Evolutionary conservation across 2,113 vertebrate genomes (phyloP), one percentile per base, ranked within the genome.

Genomic region (Callaeas wilsoni): DNA sequence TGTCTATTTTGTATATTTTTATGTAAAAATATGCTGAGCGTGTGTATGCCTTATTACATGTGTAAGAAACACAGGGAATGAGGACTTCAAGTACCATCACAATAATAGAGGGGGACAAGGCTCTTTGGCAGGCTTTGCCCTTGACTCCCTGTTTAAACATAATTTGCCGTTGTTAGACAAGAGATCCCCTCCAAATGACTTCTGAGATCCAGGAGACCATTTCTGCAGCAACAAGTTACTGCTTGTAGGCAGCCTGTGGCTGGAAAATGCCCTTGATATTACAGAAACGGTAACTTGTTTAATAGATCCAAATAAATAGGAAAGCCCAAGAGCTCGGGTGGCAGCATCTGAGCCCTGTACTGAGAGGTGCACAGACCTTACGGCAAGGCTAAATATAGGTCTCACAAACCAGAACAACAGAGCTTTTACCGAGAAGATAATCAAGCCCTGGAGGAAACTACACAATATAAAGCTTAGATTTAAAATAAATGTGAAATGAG

Each of bases 401-500:
- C 88, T 73, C 71, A 52, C 62, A 80, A 92, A 93, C 59, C 88
- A 57, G 85, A 95, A 69, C 67, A 94, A 90, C 37, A 57, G 85
- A 69, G 59, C 59, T 94, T 95, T 85, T 35, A 76, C 75, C 37
- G 67, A 92, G 71, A 57, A 93, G 70, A 86, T 90, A 92, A 94
- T 92, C 92, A 88, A 95, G 88, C 94, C 88, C 85, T 86, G 85
- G 42, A 86, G 90, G 83, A 88, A 96, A 86, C 42, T 55, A n/a
- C 47, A 80, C 1, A 8, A 84, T 59, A 68, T 46, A 62, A 93
- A 93, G 71, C 79, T 88, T n/a, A 86, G 59, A 92, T 93, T 94
- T 94, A 90, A 97, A 96, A 94, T 90, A 84, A 95, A 93, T 25
- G 69, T 79, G 87, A 91, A 91, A 91, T 91, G 80, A 93, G 84